A percentile compares a stretch with the other conserved stretches of the same genome.
Evolutionary conservation across 1,140 invertebrate species (phyloP).

Genomic region (Chrysoperla carnea): DNA sequence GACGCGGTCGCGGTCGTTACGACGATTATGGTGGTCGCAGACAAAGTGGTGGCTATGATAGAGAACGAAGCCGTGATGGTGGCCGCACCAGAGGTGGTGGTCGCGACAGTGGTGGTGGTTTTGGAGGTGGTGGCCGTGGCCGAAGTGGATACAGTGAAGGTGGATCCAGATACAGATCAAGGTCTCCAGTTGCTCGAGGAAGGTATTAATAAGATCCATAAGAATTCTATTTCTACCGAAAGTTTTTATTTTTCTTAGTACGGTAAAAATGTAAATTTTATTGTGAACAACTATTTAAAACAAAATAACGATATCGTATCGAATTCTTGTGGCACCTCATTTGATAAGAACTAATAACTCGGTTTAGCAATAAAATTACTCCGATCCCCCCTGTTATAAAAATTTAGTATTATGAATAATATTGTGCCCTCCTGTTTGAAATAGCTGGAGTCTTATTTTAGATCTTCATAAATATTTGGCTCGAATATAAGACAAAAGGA

Average conservation of each 20-base stretch:
- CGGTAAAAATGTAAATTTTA: too few species aligned
- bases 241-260: not conserved
- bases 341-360: too few species aligned
- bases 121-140: slow-evolving; percentile 15
- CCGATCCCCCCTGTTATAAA: too few species aligned
- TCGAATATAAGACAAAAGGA: too few species aligned
- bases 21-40: slow-evolving; percentile 13
- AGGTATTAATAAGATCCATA: slow-evolving; percentile 20
- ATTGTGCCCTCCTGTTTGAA: too few species aligned
- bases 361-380: too few species aligned
- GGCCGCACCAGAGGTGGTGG: slow-evolving; percentile 16
- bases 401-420: too few species aligned
- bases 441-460: too few species aligned
- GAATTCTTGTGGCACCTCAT: too few species aligned
- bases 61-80: slow-evolving; percentile 20
- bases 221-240: slow-evolving; percentile 16
- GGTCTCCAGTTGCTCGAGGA: slow-evolving; percentile 31
- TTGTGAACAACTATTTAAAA: too few species aligned
- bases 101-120: slow-evolving; percentile 23
- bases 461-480: too few species aligned
- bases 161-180: slow-evolving; percentile 29
- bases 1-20: slow-evolving; percentile 17
- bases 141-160: slow-evolving; percentile 14
- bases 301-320: too few species aligned
- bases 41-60: slow-evolving; percentile 29